Evolutionary conservation across 2,888 invertebrate species (phyloP).

Genomic region (Parnassius apollo): DNA sequence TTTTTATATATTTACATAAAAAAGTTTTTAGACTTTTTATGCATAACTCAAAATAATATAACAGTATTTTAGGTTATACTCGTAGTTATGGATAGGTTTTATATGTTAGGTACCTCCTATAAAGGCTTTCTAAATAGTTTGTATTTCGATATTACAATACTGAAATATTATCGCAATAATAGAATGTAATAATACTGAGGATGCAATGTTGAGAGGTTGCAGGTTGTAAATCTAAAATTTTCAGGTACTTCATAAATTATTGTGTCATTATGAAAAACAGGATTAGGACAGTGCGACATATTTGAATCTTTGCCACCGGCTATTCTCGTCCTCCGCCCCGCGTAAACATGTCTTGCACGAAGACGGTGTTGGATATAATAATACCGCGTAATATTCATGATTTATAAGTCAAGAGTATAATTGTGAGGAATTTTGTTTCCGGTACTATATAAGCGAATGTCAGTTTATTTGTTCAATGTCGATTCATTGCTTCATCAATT

Average conservation of each 20-base stretch:
- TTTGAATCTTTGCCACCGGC: slow-evolving; percentile 77
- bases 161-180: too few species aligned
- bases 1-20: too few species aligned
- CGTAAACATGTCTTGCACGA: slow-evolving; percentile 62
- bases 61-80: too few species aligned
- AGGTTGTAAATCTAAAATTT: slow-evolving; percentile 19
- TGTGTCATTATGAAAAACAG: slow-evolving; percentile 53
- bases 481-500: background rate
- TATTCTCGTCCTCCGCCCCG: slow-evolving; percentile 63
- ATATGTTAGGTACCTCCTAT: too few species aligned
- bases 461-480: background rate
- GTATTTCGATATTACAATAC: too few species aligned
- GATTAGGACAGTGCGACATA: slow-evolving; percentile 74
- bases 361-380: slow-evolving; percentile 31
- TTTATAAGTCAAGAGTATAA: slow-evolving; percentile 1
- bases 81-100: too few species aligned
- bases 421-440: background rate
- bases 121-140: too few species aligned
- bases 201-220: background rate
- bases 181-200: too few species aligned
- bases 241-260: slow-evolving; percentile 35
- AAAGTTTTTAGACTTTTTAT: too few species aligned
- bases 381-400: slow-evolving; percentile 22
- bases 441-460: background rate
- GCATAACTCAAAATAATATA: too few species aligned